Evolutionary conservation across 2,113 vertebrate genomes (phyloP), one percentile per base, ranked within the genome.

Genomic region (Eurypyga helias): DNA sequence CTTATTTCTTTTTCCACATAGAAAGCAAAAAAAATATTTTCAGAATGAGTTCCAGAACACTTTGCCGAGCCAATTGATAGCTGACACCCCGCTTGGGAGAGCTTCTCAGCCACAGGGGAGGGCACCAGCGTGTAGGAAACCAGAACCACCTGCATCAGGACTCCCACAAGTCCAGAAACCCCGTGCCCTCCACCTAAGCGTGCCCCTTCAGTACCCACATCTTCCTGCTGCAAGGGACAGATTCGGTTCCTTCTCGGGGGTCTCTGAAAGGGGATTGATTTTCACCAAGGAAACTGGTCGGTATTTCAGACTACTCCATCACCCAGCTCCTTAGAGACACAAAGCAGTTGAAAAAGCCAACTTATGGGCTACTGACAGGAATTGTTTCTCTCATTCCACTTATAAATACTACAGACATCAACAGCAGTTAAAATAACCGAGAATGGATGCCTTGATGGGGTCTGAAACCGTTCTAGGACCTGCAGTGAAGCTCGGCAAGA

Each of bases 1-100:
- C 83, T 94, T 97, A 43, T 95, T 97, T 95, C 36, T 83, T 93
- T 83, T 92, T 64, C 83, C 98, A 98, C 96, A 95, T 97, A 96
- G 95, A 97, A 98, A 98, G 97, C 97, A 96, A 98, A 41, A 41
- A 41, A 97, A 97, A 95, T 93, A 94, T 94, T 91, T 95, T 96
- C 75, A 96, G 93, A 87, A 87, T 95, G 87, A 89, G 94, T 94
- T 94, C 92, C 92, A 96, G 88, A 98, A 94, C 51, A 64, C 83
- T 97, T 96, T 97, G 93, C 87, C 92, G 88, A 97, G 96, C 96
- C 96, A 97, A 93, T 78, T 73, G 64, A 76, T 80, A 81, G 84
- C 66, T 62, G 41, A 69, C 69, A 54, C 70, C 89, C 89, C 96
- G 94, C 86, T 89, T 96, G 84, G 46, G 73, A 90, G 89, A 95